Conservation (phyloP, 2,113 vertebrate species). For the Tapirus terrestris region DNA sequence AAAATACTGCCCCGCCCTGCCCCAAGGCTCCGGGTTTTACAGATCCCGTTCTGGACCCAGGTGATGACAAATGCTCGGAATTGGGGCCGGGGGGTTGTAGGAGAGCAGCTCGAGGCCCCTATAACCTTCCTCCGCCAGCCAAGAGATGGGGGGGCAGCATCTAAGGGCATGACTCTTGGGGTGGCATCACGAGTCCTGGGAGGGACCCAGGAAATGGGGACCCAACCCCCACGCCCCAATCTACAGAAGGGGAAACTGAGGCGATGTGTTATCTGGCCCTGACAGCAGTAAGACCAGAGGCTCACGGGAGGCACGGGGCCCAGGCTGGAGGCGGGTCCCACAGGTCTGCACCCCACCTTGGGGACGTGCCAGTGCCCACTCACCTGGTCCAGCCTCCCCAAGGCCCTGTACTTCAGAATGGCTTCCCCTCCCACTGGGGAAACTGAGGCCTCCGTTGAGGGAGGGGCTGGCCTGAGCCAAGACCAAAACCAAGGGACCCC, state of each 20-base stretch:
- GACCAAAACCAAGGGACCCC: background rate
- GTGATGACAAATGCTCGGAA: no score
- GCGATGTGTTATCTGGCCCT: rapidly evolving
- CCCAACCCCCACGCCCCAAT: background rate
- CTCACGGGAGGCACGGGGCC: rapidly evolving
- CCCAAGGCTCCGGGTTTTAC: background rate
- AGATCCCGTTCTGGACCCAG: rapidly evolving
- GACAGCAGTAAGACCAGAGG: background rate
- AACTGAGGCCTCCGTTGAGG: background rate
- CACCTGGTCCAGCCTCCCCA: background rate
- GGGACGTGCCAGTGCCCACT: rapidly evolving
- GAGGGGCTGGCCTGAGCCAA: background rate
- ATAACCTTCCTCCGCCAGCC: rapidly evolving
- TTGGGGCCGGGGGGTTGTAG: rapidly evolving
- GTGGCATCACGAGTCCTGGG: no score
- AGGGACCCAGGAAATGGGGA: no score
- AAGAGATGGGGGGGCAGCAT: rapidly evolving
- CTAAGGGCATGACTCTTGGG: rapidly evolving
- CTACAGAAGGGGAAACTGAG: background rate
- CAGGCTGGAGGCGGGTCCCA: background rate
- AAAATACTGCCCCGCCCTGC: background rate
- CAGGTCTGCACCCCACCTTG: rapidly evolving
- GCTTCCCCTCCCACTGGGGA: no score
- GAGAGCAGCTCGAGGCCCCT: rapidly evolving
- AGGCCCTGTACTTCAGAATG: background rate